These are phyloP conservation scores for Cliona cf. orientalis DNA, from an alignment of 37 sponge, comb jelly and placozoan genomes.

Conservation along the genomic window DNA sequence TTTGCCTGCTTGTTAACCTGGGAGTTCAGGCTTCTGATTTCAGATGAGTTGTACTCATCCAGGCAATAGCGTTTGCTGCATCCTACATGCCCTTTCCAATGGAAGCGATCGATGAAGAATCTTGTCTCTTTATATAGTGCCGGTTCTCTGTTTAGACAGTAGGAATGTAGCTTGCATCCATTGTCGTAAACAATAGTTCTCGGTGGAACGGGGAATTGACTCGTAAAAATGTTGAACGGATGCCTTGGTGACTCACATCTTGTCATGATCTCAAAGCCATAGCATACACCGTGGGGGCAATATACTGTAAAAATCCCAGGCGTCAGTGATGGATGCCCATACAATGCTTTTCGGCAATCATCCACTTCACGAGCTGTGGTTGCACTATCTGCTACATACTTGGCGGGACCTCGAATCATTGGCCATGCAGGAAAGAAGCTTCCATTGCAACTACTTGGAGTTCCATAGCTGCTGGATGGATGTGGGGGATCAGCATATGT, in stretches of 20 bases:
- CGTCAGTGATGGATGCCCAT: constrained; percentile 34
- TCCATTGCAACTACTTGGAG: too few relatives aligned
- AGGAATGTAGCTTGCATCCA: constrained; percentile 19
- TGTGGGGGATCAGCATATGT: too few relatives aligned
- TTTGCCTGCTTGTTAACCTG: background rate
- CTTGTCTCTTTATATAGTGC: background rate
- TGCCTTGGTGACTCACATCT: constrained; percentile 32
- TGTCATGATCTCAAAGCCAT: constrained; percentile 50
- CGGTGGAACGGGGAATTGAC: background rate
- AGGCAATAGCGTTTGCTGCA: constrained; percentile 6
- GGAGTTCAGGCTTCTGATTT: background rate
- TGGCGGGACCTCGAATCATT: background rate
- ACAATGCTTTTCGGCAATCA: background rate
- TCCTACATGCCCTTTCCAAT: constrained; percentile 32
- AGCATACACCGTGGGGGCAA: constrained; percentile 59
- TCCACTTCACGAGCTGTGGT: background rate
- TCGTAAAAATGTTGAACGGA: constrained; percentile 26
- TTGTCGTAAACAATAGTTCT: constrained; percentile 23
- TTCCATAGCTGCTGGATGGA: too few relatives aligned
- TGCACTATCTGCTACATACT: background rate
- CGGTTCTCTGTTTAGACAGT: too few relatives aligned
- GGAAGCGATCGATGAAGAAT: constrained; percentile 17
- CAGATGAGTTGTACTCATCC: background rate
- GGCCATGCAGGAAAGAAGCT: background rate
- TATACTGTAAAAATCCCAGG: constrained; percentile 53